These are phyloP conservation scores for Acleris emargana DNA, from an alignment of 2,888 invertebrate species.

Conservation along the genomic window DNA sequence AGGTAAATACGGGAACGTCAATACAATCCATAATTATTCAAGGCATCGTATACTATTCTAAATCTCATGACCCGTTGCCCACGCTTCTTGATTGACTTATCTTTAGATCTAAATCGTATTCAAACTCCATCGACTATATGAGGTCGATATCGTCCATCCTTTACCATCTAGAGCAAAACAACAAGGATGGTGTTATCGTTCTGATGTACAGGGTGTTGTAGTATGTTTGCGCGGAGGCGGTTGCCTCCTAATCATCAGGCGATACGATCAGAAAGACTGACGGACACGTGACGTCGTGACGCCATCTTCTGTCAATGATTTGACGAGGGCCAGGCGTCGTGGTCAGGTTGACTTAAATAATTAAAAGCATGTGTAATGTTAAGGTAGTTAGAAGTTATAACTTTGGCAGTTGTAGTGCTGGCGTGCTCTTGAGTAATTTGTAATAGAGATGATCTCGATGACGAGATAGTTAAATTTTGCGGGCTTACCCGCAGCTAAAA, in stretches of 20 bases:
- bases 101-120: constrained; percentile 51
- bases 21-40: constrained; percentile 42
- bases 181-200: constrained; percentile 13
- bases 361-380: constrained; percentile 2
- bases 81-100: constrained; percentile 67
- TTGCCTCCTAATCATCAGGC: constrained; percentile 60
- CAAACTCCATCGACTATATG: background rate
- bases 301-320: constrained; percentile 65
- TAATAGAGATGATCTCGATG: too few relatives aligned
- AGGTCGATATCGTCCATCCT: constrained; percentile 5
- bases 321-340: constrained; percentile 55
- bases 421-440: too few relatives aligned
- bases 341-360: constrained; percentile 24
- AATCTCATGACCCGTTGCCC: constrained; percentile 47
- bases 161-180: background rate
- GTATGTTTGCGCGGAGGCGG: constrained; percentile 61
- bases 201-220: constrained; percentile 25
- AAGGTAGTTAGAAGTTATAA: too few relatives aligned
- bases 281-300: constrained; percentile 48
- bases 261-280: constrained; percentile 61
- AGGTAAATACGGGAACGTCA: constrained; percentile 28
- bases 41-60: constrained; percentile 45
- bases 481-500: too few relatives aligned
- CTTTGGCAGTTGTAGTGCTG: too few relatives aligned
- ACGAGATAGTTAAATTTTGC: too few relatives aligned